phyloP scores from a whole-genome alignment of 2,797 vertebrate species.

The Arrhamphus sclerolepis region DNA sequence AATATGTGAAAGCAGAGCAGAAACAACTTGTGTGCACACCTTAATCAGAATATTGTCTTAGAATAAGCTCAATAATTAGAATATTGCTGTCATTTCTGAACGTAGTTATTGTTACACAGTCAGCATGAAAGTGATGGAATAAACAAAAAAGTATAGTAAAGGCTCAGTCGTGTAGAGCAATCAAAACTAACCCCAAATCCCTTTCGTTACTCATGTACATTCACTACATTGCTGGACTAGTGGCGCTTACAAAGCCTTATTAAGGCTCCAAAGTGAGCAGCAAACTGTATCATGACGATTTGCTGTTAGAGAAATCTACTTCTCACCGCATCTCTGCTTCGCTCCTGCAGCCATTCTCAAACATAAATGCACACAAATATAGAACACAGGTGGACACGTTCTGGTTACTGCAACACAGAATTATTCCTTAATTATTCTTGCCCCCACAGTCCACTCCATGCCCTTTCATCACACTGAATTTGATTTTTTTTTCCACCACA shows the following conservation, averaged over 20 bases:
- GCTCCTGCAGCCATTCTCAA: conserved; percentile 3
- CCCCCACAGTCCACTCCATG: conserved; percentile 23
- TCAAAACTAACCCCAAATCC: not conserved
- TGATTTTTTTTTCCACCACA: conserved; percentile 21
- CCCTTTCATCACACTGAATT: conserved; percentile 3
- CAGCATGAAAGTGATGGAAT: not conserved
- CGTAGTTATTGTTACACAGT: too few species aligned
- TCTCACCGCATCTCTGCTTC: conserved; percentile 1
- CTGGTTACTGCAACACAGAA: conserved; percentile 19
- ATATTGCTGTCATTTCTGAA: too few species aligned
- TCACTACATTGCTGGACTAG: conserved; percentile 41
- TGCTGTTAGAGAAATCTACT: conserved; percentile 51
- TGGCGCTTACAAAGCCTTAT: conserved; percentile 49
- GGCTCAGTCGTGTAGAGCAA: not conserved
- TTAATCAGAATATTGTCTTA: too few species aligned
- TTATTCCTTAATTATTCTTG: conserved; percentile 45
- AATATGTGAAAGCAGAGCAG: too few species aligned
- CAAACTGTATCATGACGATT: conserved; percentile 62
- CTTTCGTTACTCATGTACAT: conserved; percentile 13
- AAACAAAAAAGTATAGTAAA: not conserved
- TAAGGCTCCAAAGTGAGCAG: conserved; percentile 66
- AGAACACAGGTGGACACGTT: conserved; percentile 6
- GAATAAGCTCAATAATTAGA: too few species aligned
- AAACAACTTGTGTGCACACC: too few species aligned
- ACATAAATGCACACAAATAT: conserved; percentile 13